These are phyloP conservation scores for Alfaro cultratus DNA, from an alignment of 2,797 vertebrate genomes.

Conservation along the genomic window DNA sequence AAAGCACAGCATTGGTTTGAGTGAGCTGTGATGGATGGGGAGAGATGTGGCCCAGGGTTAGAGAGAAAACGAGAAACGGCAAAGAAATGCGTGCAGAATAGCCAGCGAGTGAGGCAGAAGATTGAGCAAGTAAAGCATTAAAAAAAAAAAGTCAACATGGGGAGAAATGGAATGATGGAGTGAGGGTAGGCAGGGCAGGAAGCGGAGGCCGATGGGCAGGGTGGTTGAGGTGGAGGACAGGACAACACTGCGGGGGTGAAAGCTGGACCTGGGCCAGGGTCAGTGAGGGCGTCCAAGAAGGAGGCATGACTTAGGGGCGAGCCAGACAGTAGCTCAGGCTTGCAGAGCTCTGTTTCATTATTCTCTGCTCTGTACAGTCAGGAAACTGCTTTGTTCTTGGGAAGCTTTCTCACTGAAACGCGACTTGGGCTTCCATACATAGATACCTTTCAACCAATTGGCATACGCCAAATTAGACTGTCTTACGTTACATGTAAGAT, in stretches of 20 bases:
- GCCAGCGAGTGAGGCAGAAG: constrained; percentile 10
- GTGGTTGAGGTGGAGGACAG: constrained; percentile 66
- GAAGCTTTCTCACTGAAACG: background rate
- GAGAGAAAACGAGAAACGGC: constrained; percentile 27
- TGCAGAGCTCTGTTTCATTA: constrained; percentile 20
- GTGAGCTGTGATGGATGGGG: constrained; percentile 38
- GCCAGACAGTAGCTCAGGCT: constrained; percentile 40
- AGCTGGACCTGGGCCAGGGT: constrained; percentile 64
- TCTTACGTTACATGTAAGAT: background rate
- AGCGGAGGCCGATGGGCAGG: constrained; percentile 40
- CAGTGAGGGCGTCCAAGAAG: constrained; percentile 48
- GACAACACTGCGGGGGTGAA: constrained; percentile 66
- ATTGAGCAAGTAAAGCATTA: constrained; percentile 28
- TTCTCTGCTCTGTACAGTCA: constrained; percentile 5
- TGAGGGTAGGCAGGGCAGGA: constrained; percentile 35
- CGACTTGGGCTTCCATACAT: background rate
- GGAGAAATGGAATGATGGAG: constrained; percentile 41
- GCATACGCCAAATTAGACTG: background rate
- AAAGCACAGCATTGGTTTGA: constrained; percentile 45
- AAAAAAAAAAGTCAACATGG: constrained; percentile 12
- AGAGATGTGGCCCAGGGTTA: constrained; percentile 20
- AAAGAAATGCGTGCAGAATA: constrained; percentile 30
- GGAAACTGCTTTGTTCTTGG: background rate
- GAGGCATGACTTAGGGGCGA: constrained; percentile 24
- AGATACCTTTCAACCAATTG: background rate